Evolutionary conservation across 2,888 invertebrate genomes (phyloP).

Genomic region (Syrista parreyssii): DNA sequence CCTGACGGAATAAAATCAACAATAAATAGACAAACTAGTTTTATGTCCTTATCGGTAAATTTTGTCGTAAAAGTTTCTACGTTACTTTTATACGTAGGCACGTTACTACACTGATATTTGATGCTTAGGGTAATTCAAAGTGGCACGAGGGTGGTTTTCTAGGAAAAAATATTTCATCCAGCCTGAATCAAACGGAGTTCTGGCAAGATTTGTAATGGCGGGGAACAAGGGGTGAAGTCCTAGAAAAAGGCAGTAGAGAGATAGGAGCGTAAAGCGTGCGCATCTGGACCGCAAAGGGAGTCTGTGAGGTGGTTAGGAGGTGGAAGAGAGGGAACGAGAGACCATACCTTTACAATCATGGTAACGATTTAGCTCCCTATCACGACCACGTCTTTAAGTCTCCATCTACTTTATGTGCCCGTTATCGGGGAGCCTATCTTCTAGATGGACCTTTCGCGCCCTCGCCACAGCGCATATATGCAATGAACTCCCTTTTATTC

Average conservation of each 20-base stretch:
- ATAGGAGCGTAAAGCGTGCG: not conserved
- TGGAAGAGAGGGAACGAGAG: not conserved
- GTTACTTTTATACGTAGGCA: too few relatives aligned
- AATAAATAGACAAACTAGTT: not conserved
- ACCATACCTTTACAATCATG: constrained; percentile 8
- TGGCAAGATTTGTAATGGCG: not conserved
- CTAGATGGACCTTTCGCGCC: constrained; percentile 43
- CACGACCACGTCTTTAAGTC: constrained; percentile 36
- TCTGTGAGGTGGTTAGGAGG: constrained; percentile 1
- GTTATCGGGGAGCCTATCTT: constrained; percentile 44
- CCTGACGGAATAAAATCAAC: not conserved
- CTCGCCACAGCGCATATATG: constrained; percentile 34
- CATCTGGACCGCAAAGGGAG: not conserved
- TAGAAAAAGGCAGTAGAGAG: not conserved
- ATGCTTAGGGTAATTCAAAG: not conserved
- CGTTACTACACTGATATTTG: too few relatives aligned
- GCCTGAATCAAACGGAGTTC: not conserved
- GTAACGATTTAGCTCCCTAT: constrained; percentile 17
- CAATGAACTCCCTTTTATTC: constrained; percentile 43
- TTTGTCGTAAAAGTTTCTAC: not conserved
- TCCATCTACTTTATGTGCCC: constrained; percentile 39
- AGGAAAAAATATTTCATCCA: not conserved
- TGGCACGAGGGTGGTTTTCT: not conserved
- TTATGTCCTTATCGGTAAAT: too few relatives aligned
- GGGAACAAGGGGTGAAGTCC: not conserved